A percentile compares a stretch with the other conserved stretches of the same genome.
These are phyloP conservation scores for Ailurus styani DNA, from an alignment of 2,113 vertebrate genomes.

Conservation along the genomic window DNA sequence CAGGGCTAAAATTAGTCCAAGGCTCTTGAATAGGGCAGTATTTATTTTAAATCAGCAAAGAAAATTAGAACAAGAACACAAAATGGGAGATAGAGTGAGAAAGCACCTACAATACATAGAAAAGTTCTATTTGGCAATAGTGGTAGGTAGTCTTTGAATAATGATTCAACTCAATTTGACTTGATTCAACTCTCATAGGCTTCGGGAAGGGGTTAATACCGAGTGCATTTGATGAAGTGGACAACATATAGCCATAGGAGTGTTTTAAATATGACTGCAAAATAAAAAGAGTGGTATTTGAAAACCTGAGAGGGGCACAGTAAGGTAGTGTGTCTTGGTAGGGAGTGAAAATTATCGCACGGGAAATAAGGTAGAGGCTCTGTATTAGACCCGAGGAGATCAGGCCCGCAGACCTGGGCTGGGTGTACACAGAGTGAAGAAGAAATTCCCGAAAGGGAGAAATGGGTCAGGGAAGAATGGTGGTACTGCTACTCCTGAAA, in stretches of 20 bases:
- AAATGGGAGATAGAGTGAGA: not conserved
- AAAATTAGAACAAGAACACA: not conserved
- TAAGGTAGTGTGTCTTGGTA: not conserved
- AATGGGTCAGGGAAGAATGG: not conserved
- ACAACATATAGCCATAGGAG: not conserved
- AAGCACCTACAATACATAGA: not conserved
- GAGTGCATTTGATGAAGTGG: not conserved
- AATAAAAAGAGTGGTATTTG: not conserved
- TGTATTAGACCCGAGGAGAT: not conserved
- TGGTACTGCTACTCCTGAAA: not conserved
- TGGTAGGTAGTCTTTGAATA: not conserved
- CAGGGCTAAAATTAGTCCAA: not conserved
- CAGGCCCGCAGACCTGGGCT: rapidly evolving
- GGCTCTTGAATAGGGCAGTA: not conserved
- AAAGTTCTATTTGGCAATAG: not conserved
- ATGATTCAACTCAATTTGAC: not conserved
- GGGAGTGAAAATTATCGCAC: not conserved
- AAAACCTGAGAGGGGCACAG: not conserved
- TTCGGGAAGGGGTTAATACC: not conserved
- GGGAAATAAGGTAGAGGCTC: not conserved
- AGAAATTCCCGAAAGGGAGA: not conserved
- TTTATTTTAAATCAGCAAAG: not conserved
- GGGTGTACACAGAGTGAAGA: not conserved
- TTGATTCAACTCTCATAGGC: not conserved
- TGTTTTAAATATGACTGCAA: not conserved